phyloP scores from a whole-genome alignment of 2,113 vertebrate species.

The Chaetodon auriga region DNA sequence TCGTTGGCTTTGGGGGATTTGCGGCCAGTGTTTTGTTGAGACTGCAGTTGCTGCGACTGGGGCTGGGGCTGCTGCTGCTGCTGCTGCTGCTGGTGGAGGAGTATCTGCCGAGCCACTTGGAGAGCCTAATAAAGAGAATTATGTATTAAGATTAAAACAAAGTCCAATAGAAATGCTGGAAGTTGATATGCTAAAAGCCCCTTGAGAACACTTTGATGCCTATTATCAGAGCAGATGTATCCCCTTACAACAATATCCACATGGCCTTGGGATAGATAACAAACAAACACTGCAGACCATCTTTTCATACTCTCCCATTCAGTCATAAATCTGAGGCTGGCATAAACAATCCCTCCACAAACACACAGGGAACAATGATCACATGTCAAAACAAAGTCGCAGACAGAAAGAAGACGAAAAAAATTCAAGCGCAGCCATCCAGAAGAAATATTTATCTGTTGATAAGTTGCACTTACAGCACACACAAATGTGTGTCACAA shows the following conservation, averaged over 20 bases:
- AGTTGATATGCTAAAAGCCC: constrained; percentile 50
- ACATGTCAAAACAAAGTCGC: constrained; percentile 74
- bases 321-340: constrained; percentile 23
- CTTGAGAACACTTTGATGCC: constrained; percentile 60
- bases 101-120: constrained; percentile 95
- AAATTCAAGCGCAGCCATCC: constrained; percentile 27
- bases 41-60: constrained; percentile 86
- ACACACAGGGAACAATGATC: constrained; percentile 60
- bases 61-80: constrained; percentile 86
- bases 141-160: constrained; percentile 26
- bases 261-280: constrained; percentile 62
- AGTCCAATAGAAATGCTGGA: constrained; percentile 34
- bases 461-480: constrained; percentile 62
- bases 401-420: constrained; percentile 24
- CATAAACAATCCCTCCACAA: constrained; percentile 39
- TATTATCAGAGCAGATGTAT: constrained; percentile 59
- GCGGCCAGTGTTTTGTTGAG: constrained; percentile 85
- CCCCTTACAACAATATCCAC: constrained; percentile 59
- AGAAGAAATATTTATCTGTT: constrained; percentile 68
- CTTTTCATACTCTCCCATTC: constrained; percentile 47
- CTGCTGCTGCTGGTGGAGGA: constrained; percentile 92
- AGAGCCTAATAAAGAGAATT: constrained; percentile 87
- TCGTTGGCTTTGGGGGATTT: constrained; percentile 96
- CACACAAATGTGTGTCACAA: constrained; percentile 55
- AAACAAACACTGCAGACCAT: constrained; percentile 64